A percentile compares a stretch with the other conserved stretches of the same genome.
Evolutionary conservation across 1,140 invertebrate species (phyloP).

Genomic region (Glossosoma conforme): DNA sequence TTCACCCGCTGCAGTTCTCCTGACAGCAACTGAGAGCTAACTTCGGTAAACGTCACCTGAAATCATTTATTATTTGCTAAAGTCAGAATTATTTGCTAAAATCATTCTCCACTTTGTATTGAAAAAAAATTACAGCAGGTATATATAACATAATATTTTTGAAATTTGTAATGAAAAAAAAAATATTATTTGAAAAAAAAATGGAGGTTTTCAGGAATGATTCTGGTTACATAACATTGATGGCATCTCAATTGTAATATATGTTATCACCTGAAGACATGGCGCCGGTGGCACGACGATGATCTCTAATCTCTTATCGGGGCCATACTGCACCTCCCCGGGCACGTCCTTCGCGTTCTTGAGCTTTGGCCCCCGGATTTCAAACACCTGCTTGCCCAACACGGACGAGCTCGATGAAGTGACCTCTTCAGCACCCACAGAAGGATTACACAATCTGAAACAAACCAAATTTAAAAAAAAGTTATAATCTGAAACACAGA

Average conservation of each 20-base stretch:
- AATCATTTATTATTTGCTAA: too few species aligned
- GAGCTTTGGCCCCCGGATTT: conserved; percentile 45
- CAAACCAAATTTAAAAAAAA: too few species aligned
- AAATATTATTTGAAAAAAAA: too few species aligned
- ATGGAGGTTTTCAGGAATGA: too few species aligned
- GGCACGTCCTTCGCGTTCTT: conserved; percentile 46
- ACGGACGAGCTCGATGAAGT: conserved; percentile 39
- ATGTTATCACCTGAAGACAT: conserved; percentile 68
- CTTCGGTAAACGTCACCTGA: conserved; percentile 60
- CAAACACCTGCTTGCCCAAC: conserved; percentile 60
- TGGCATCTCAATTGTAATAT: too few species aligned
- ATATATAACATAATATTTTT: too few species aligned
- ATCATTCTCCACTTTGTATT: too few species aligned
- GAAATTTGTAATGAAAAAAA: too few species aligned
- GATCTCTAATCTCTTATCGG: conserved; percentile 59
- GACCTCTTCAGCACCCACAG: conserved; percentile 35
- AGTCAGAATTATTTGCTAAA: too few species aligned
- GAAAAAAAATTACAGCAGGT: too few species aligned
- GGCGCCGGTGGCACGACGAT: conserved; percentile 64
- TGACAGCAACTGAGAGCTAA: conserved; percentile 63
- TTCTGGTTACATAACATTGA: too few species aligned
- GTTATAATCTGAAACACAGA: too few species aligned
- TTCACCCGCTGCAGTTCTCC: conserved; percentile 66
- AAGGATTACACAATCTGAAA: conserved; percentile 40
- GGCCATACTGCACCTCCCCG: conserved; percentile 42